Evolutionary conservation across 2,888 invertebrate species (phyloP).

Genomic region (Polymixis flavicincta): DNA sequence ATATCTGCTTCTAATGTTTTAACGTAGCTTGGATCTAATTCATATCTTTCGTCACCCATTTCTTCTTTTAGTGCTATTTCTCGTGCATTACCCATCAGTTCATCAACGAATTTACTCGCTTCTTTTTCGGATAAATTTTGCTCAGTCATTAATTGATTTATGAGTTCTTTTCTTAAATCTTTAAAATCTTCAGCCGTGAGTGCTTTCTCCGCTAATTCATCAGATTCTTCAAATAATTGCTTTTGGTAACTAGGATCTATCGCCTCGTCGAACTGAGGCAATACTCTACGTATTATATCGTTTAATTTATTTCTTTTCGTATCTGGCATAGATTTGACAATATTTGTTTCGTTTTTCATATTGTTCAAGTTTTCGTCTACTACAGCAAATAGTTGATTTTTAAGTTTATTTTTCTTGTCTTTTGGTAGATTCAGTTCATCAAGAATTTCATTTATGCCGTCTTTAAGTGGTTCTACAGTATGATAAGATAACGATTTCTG

Average conservation of each 20-base stretch:
- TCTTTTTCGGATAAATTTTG: slow-evolving; percentile 18
- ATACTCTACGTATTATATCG: neutral
- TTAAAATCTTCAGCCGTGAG: slow-evolving; percentile 10
- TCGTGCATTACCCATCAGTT: slow-evolving; percentile 17
- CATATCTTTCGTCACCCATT: neutral
- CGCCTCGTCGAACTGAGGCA: slow-evolving; percentile 10
- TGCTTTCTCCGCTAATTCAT: slow-evolving; percentile 22
- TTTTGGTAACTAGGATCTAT: slow-evolving; percentile 8
- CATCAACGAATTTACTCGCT: slow-evolving; percentile 14
- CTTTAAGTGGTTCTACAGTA: neutral
- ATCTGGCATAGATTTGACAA: neutral
- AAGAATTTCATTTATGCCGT: slow-evolving; percentile 46
- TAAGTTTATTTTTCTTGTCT: slow-evolving; percentile 44
- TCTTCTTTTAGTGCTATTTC: slow-evolving; percentile 6
- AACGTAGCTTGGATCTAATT: slow-evolving; percentile 4
- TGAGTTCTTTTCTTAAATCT: slow-evolving; percentile 14
- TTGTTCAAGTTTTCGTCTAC: neutral
- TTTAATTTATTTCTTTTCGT: neutral
- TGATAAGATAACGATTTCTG: neutral
- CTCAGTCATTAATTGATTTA: slow-evolving; percentile 25
- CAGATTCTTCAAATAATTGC: slow-evolving; percentile 11
- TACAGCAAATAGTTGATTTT: slow-evolving; percentile 49
- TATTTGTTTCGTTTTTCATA: neutral
- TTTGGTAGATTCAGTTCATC: slow-evolving; percentile 33
- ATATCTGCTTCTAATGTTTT: slow-evolving; percentile 7